Conservation (phyloP, 1,140 invertebrate species). For the Apolygus lucorum region DNA sequence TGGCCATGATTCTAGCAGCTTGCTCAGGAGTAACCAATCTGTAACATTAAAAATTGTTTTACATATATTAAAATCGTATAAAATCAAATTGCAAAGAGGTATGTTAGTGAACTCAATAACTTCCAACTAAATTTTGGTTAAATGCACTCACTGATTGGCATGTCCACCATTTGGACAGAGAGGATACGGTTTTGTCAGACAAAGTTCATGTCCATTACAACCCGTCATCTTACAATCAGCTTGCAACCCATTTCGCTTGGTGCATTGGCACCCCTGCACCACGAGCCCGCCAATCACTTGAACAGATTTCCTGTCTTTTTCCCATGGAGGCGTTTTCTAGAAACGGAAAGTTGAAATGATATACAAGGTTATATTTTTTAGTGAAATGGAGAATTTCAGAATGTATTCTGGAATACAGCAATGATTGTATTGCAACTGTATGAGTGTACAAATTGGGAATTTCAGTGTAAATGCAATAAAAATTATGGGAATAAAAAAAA, state of each 20-base stretch:
- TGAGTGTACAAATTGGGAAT: too few species aligned
- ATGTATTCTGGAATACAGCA: too few species aligned
- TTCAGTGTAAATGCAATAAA: too few species aligned
- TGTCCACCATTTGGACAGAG: slow-evolving; percentile 40
- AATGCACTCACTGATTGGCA: background rate
- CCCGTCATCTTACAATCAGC: slow-evolving; percentile 57
- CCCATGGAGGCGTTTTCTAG: slow-evolving; percentile 1
- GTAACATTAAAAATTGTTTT: background rate
- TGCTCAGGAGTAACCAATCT: background rate
- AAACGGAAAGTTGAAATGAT: too few species aligned
- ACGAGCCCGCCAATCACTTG: background rate
- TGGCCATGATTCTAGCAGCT: background rate
- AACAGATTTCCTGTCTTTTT: background rate
- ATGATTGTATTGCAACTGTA: too few species aligned
- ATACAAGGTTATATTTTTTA: too few species aligned
- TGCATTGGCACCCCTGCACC: slow-evolving; percentile 55
- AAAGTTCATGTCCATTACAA: slow-evolving; percentile 56
- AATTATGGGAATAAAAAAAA: too few species aligned
- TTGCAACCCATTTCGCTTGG: slow-evolving; percentile 63
- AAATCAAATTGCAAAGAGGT: too few species aligned
- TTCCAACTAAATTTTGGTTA: too few species aligned
- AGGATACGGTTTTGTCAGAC: slow-evolving; percentile 55
- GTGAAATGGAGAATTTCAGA: too few species aligned
- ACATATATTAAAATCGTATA: too few species aligned
- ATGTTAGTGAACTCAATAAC: too few species aligned